phyloP scores from a whole-genome alignment of 1,140 invertebrate species.

The Samia ricini region DNA sequence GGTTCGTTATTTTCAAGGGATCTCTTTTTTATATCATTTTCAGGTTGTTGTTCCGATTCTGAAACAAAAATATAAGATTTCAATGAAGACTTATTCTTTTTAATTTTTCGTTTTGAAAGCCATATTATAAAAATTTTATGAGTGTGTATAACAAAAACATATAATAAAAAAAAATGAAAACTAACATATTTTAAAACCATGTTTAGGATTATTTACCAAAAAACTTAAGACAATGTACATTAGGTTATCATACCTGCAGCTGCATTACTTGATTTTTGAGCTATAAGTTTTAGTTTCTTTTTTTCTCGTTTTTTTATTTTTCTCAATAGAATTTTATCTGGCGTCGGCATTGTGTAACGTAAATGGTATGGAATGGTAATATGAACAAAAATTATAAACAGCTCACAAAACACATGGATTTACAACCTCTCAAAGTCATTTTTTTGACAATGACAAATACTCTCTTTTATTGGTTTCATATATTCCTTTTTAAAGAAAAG shows the following conservation, averaged over 20 bases:
- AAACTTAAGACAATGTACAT: too few species aligned
- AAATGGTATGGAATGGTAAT: neutral
- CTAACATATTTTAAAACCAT: neutral
- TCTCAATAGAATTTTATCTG: conserved; percentile 86
- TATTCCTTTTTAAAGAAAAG: too few species aligned
- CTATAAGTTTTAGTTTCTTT: conserved; percentile 80
- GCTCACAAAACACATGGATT: neutral
- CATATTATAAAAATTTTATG: too few species aligned
- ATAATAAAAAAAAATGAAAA: neutral
- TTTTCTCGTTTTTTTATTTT: conserved; percentile 89
- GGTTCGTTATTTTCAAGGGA: conserved; percentile 33
- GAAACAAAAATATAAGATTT: conserved; percentile 18
- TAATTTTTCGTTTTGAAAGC: too few species aligned
- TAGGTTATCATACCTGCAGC: conserved; percentile 50
- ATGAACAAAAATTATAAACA: neutral
- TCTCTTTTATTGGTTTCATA: too few species aligned
- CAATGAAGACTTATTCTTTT: neutral
- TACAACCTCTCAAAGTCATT: neutral
- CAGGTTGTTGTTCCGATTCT: conserved; percentile 20
- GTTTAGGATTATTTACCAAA: too few species aligned
- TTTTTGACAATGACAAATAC: too few species aligned
- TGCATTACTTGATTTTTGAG: conserved; percentile 67
- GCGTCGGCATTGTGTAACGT: conserved; percentile 83
- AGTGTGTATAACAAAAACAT: too few species aligned
- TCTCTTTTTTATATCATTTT: conserved; percentile 41